These are phyloP conservation scores for Matsumurasca onukii DNA, from an alignment of 1,140 invertebrate species.

Conservation along the genomic window DNA sequence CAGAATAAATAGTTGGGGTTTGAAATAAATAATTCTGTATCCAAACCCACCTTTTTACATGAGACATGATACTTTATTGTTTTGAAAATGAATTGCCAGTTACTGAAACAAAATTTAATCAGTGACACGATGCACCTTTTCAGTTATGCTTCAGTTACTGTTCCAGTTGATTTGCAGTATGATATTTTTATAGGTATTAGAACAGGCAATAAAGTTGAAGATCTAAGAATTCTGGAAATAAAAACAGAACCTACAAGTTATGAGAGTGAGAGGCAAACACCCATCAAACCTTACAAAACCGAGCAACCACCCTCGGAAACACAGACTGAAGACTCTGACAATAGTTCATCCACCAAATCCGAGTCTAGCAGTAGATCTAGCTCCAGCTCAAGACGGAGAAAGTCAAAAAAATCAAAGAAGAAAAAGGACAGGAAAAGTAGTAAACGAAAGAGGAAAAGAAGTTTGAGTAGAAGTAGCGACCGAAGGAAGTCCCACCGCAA, in stretches of 20 bases:
- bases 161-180: conserved; percentile 20
- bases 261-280: conserved; percentile 7
- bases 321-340: conserved; percentile 6
- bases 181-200: conserved; percentile 10
- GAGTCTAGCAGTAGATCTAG: conserved; percentile 20
- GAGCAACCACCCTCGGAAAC: background rate
- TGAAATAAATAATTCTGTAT: too few species aligned
- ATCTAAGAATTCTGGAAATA: conserved; percentile 15
- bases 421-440: conserved; percentile 32
- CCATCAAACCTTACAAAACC: background rate
- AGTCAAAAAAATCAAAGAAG: conserved; percentile 18
- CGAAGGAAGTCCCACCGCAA: conserved; percentile 6
- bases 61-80: too few species aligned
- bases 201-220: background rate
- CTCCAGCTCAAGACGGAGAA: conserved; percentile 12
- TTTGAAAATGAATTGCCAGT: too few species aligned
- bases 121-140: too few species aligned
- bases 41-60: too few species aligned
- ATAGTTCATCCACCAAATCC: conserved; percentile 12
- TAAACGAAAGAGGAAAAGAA: conserved; percentile 28
- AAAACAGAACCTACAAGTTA: background rate
- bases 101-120: too few species aligned
- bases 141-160: too few species aligned
- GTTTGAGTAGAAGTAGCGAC: conserved; percentile 15
- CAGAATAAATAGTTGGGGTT: too few species aligned